Evolutionary conservation across 2,888 invertebrate genomes (phyloP).

Genomic region (Tetrapedia diversipes): DNA sequence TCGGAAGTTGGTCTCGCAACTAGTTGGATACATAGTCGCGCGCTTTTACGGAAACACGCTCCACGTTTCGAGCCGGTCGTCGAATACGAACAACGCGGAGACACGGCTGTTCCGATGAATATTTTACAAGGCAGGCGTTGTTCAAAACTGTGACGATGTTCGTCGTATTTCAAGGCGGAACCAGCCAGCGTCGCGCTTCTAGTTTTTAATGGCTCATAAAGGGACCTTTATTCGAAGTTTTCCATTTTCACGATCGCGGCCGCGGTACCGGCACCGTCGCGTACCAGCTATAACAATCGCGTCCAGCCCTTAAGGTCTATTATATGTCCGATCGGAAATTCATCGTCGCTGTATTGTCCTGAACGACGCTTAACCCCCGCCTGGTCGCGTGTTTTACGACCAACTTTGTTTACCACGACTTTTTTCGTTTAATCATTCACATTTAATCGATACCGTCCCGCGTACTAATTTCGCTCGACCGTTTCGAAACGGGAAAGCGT

Average conservation of each 20-base stretch:
- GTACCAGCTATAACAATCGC: conserved; percentile 43
- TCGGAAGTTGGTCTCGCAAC: not conserved
- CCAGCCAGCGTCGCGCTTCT: conserved; percentile 21
- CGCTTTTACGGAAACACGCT: not conserved
- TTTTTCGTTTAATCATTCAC: conserved; percentile 13
- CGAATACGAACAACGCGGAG: conserved; percentile 7
- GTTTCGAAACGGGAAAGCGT: too few species aligned
- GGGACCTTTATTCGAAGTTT: conserved; percentile 45
- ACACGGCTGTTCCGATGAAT: conserved; percentile 13
- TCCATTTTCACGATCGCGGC: conserved; percentile 39
- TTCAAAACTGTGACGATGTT: conserved; percentile 25
- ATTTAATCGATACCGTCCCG: too few species aligned
- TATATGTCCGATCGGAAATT: conserved; percentile 53
- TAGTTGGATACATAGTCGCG: too few species aligned
- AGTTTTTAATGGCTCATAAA: conserved; percentile 57
- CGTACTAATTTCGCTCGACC: too few species aligned
- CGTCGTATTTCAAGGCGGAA: conserved; percentile 45
- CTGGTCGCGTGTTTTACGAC: conserved; percentile 6
- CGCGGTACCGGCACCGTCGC: not conserved
- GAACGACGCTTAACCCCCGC: conserved; percentile 30
- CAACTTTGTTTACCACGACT: conserved; percentile 13
- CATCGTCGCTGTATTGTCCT: conserved; percentile 32
- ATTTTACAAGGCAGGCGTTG: conserved; percentile 41
- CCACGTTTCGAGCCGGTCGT: conserved; percentile 9
- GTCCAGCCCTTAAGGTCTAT: conserved; percentile 39